Conservation (phyloP, 2,113 vertebrate genomes). For the Colistium nudipinnis region DNA sequence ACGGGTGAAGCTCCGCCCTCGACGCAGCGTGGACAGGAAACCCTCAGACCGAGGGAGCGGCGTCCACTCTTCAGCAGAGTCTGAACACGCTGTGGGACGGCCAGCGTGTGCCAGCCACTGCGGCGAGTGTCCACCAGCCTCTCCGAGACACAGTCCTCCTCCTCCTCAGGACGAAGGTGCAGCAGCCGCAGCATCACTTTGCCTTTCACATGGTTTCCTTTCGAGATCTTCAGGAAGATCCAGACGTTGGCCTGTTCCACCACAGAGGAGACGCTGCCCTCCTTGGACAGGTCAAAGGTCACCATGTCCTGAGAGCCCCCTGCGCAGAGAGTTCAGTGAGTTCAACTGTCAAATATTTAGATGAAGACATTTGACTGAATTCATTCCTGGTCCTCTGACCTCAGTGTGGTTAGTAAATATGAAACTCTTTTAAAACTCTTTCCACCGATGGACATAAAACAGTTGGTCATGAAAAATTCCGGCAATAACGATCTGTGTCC, state of each 20-base stretch:
- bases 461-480: no score
- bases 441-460: no score
- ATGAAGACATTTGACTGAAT: background rate
- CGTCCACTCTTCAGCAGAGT: slow-evolving; percentile 82
- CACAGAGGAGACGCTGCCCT: slow-evolving; percentile 82
- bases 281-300: slow-evolving; percentile 93
- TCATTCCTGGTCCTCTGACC: background rate
- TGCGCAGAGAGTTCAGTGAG: slow-evolving; percentile 66
- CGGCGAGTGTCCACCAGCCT: slow-evolving; percentile 91
- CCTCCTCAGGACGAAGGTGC: slow-evolving; percentile 57
- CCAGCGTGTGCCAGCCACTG: slow-evolving; percentile 93
- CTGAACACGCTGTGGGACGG: slow-evolving; percentile 85
- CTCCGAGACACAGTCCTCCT: slow-evolving; percentile 83
- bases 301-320: slow-evolving; percentile 80
- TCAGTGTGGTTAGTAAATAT: background rate
- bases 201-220: slow-evolving; percentile 85
- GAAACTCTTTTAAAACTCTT: no score
- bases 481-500: no score
- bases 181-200: slow-evolving; percentile 91
- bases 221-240: slow-evolving; percentile 92
- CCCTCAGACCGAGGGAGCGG: slow-evolving; percentile 81
- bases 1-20: slow-evolving; percentile 86
- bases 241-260: slow-evolving; percentile 93
- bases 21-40: slow-evolving; percentile 89
- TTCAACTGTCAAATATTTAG: no score